These are phyloP conservation scores for Cancer borealis DNA, from an alignment of 2,888 invertebrate species.

Conservation along the genomic window DNA sequence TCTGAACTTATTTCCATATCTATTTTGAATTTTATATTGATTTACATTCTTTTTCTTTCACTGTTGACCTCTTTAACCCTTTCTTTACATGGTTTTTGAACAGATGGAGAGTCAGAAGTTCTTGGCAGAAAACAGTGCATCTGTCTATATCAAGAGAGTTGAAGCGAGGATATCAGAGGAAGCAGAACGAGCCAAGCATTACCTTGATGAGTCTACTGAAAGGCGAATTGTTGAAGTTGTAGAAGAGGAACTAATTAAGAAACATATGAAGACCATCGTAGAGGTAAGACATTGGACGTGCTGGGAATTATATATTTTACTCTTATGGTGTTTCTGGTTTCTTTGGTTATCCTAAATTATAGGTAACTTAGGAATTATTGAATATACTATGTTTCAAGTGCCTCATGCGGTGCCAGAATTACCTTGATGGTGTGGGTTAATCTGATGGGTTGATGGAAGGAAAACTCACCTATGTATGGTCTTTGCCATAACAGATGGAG, in stretches of 20 bases:
- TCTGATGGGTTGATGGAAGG: not conserved
- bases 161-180: conserved; percentile 98
- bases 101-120: conserved; percentile 96
- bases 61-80: not conserved
- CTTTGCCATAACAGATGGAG: conserved; percentile 88
- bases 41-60: not conserved
- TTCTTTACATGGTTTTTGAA: not conserved
- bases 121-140: conserved; percentile 98
- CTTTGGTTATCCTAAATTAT: no score
- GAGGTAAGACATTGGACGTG: conserved; percentile 79
- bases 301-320: no score
- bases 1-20: not conserved
- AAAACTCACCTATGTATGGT: not conserved
- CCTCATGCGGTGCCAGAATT: no score
- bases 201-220: conserved; percentile 98
- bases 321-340: no score
- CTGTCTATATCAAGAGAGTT: conserved; percentile 98
- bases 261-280: conserved; percentile 98
- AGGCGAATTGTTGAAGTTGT: conserved; percentile 96
- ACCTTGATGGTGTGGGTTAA: no score
- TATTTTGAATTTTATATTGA: not conserved
- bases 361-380: no score
- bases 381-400: no score
- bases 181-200: conserved; percentile 97
- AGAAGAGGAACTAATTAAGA: conserved; percentile 98